These are phyloP conservation scores for Rhea pennata DNA, from an alignment of 2,113 vertebrate species.

Conservation along the genomic window DNA sequence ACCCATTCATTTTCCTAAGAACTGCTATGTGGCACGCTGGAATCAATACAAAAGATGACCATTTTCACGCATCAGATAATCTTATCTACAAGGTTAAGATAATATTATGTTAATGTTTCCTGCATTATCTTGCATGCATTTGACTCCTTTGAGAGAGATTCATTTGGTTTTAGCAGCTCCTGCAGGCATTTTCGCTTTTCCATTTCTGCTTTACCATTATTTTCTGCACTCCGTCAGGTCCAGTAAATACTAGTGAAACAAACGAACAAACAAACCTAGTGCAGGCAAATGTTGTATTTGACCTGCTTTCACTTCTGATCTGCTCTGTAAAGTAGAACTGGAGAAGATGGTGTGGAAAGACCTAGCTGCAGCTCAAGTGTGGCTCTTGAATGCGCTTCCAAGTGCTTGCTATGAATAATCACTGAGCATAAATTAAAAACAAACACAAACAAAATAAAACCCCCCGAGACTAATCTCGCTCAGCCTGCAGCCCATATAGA, in stretches of 20 bases:
- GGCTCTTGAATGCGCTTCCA: not conserved
- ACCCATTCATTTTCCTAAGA: slow-evolving; percentile 67
- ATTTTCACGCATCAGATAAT: slow-evolving; percentile 72
- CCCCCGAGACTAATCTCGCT: not conserved
- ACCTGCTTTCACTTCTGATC: slow-evolving; percentile 10
- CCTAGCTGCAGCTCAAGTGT: not conserved
- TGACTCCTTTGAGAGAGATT: slow-evolving; percentile 40
- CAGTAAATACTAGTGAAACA: not conserved
- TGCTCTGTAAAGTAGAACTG: not conserved
- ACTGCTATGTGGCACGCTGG: not conserved
- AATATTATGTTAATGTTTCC: slow-evolving; percentile 72
- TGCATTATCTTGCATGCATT: slow-evolving; percentile 56
- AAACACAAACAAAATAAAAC: not conserved
- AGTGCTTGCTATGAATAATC: not conserved
- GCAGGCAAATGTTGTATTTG: slow-evolving; percentile 15
- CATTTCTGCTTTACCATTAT: not conserved
- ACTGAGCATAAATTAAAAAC: slow-evolving; percentile 16
- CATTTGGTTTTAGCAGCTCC: slow-evolving; percentile 53
- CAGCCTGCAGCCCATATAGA: not conserved
- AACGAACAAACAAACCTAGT: not conserved
- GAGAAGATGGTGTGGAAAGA: slow-evolving; percentile 7
- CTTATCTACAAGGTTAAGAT: slow-evolving; percentile 75
- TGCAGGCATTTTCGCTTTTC: slow-evolving; percentile 29
- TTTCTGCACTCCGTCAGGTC: not conserved
- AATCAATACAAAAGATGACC: slow-evolving; percentile 74